phyloP scores from a whole-genome alignment of 2,888 invertebrate genomes.

The Eurois occulta region DNA sequence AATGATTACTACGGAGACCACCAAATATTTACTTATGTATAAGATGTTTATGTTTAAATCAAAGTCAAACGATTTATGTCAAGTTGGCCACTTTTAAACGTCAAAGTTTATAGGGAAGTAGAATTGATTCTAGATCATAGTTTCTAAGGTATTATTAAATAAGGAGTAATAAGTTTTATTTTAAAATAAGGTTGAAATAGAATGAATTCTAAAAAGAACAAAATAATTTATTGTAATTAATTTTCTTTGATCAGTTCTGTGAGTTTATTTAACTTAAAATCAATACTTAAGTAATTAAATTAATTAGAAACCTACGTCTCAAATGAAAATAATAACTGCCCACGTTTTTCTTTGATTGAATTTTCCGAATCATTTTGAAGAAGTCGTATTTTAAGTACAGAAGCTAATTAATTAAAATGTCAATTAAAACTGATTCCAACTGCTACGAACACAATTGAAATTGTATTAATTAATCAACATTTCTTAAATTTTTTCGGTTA shows the following conservation, averaged over 20 bases:
- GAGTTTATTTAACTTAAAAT: not conserved
- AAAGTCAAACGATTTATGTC: not conserved
- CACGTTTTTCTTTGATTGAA: slow-evolving; percentile 5
- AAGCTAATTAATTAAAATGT: slow-evolving; percentile 23
- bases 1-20: not conserved
- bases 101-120: not conserved
- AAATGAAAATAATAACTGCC: not conserved
- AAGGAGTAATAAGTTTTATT: too few species aligned
- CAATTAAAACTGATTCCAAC: slow-evolving; percentile 26
- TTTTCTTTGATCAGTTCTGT: not conserved
- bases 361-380: slow-evolving; percentile 6
- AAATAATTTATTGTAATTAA: not conserved
- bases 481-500: not conserved
- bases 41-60: not conserved
- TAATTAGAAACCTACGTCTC: not conserved
- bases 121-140: not conserved
- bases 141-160: not conserved
- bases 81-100: not conserved
- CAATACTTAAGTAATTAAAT: not conserved
- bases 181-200: not conserved
- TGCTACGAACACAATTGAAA: slow-evolving; percentile 1
- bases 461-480: slow-evolving; percentile 9
- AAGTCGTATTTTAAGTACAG: not conserved
- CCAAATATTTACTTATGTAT: too few species aligned
- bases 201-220: not conserved